These are phyloP conservation scores for Dendrophyllia cribrosa DNA, from an alignment of 64 coral and sea anemone genomes.

Conservation along the genomic window DNA sequence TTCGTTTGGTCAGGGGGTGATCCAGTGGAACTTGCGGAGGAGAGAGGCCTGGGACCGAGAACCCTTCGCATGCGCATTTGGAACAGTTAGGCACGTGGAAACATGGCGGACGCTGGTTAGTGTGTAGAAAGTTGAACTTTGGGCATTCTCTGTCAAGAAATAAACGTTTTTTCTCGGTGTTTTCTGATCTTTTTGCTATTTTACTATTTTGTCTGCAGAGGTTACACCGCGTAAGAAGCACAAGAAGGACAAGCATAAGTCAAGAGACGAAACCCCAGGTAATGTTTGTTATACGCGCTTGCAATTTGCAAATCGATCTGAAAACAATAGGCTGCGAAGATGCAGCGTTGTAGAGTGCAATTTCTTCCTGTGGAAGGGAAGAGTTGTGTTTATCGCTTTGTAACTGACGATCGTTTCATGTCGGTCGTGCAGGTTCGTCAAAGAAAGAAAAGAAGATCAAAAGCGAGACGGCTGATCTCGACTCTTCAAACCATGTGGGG, in stretches of 20 bases:
- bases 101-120: constrained; percentile 92
- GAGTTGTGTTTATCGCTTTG: constrained; percentile 7
- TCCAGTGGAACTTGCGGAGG: no score
- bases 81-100: constrained; percentile 7
- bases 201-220: constrained; percentile 10
- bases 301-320: not conserved
- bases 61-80: not conserved
- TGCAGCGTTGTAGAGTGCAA: not conserved
- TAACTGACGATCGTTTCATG: constrained; percentile 63
- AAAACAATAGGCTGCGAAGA: not conserved
- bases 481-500: constrained; percentile 49
- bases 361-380: not conserved
- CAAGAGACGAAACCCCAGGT: constrained; percentile 60
- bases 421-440: constrained; percentile 77
- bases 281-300: not conserved
- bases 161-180: not conserved
- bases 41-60: not conserved
- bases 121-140: not conserved
- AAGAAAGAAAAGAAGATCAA: constrained; percentile 90
- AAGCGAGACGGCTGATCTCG: constrained; percentile 50
- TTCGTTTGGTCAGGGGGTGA: no score
- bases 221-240: constrained; percentile 77
- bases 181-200: constrained; percentile 1
- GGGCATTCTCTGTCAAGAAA: not conserved
- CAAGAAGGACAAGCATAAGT: constrained; percentile 75